Percentiles rank a stretch among this genome's conserved stretches.
phyloP scores from a whole-genome alignment of 2,113 vertebrate species.

The Coptodon bakossiorum region DNA sequence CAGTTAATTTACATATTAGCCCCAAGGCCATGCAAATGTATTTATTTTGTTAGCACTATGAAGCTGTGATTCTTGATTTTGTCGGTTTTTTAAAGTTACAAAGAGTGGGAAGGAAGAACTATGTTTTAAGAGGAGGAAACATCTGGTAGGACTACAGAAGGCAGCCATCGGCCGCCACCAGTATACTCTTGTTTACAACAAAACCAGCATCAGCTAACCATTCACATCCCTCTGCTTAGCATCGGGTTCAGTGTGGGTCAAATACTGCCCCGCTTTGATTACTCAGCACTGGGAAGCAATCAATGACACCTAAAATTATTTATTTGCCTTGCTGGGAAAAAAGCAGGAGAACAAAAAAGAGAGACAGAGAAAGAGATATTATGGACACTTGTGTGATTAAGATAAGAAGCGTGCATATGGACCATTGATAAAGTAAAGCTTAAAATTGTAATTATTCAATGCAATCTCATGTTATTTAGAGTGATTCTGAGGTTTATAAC shows the following conservation, averaged over 20 bases:
- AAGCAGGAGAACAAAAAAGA: not conserved
- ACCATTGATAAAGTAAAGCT: not conserved
- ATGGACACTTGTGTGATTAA: not conserved
- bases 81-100: not conserved
- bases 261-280: not conserved
- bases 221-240: not conserved
- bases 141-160: not conserved
- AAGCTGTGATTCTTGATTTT: not conserved
- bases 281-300: not conserved
- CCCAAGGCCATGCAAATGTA: not conserved
- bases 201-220: not conserved
- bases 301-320: not conserved
- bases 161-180: not conserved
- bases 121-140: not conserved
- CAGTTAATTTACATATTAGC: not conserved
- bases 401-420: not conserved
- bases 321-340: not conserved
- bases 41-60: not conserved
- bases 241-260: not conserved
- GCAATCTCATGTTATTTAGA: not conserved
- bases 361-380: not conserved
- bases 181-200: not conserved
- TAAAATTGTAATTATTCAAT: not conserved
- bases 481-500: not conserved
- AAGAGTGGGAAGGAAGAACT: not conserved